Evolutionary conservation across 2,113 vertebrate species (phyloP).

Genomic region (Malurus cyaneus): DNA sequence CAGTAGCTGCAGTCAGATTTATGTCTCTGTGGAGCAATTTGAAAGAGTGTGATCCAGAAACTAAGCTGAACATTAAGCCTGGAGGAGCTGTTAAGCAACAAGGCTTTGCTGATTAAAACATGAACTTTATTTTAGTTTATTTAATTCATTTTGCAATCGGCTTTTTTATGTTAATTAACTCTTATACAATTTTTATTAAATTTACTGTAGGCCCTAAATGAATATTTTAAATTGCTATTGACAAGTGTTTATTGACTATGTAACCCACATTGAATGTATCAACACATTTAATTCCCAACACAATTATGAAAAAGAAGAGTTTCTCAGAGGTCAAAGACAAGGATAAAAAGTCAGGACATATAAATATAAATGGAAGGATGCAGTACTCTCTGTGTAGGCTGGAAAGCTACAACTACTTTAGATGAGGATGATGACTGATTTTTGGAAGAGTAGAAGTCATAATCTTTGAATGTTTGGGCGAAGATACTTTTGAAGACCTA

Average conservation of each 20-base stretch:
- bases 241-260: neutral
- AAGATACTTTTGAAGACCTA: neutral
- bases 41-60: constrained; percentile 51
- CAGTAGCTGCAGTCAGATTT: constrained; percentile 52
- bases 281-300: neutral
- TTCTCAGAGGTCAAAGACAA: neutral
- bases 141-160: constrained; percentile 36
- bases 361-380: neutral
- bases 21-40: constrained; percentile 65
- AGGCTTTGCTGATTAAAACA: constrained; percentile 63
- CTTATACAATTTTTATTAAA: constrained; percentile 57
- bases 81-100: constrained; percentile 58
- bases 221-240: constrained; percentile 51
- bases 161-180: constrained; percentile 58
- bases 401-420: neutral
- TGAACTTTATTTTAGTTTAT: constrained; percentile 63
- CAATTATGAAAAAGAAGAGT: neutral
- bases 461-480: neutral
- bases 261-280: neutral
- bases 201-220: constrained; percentile 54
- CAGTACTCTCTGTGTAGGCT: neutral
- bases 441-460: neutral
- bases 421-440: neutral
- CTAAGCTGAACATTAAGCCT: constrained; percentile 60
- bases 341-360: neutral